Conservation (phyloP, 92 coral and sea anemone genomes). For the Phenganax marumi region DNA sequence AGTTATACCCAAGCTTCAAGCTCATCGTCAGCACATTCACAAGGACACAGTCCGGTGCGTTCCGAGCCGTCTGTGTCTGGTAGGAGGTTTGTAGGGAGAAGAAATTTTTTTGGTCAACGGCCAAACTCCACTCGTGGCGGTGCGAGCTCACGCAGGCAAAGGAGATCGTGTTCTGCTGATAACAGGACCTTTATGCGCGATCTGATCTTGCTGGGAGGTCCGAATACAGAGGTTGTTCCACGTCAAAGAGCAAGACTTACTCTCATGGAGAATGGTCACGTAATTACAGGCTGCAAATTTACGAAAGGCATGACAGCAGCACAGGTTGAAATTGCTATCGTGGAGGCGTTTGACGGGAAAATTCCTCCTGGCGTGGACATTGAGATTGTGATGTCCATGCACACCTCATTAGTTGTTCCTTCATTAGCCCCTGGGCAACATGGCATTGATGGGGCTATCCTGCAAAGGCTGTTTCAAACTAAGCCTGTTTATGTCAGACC, state of each 20-base stretch:
- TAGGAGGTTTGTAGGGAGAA: conserved; percentile 4
- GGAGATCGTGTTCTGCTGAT: neutral
- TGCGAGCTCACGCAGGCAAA: conserved; percentile 1
- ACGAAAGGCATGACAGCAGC: conserved; percentile 54
- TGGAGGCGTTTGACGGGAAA: conserved; percentile 57
- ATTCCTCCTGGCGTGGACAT: conserved; percentile 47
- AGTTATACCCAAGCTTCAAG: too few species aligned
- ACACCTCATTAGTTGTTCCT: conserved; percentile 50
- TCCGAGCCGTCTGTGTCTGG: neutral
- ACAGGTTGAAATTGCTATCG: conserved; percentile 56
- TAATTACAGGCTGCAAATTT: conserved; percentile 54
- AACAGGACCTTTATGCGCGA: conserved; percentile 53
- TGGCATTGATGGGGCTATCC: conserved; percentile 46
- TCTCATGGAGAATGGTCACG: conserved; percentile 59
- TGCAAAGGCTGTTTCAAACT: conserved; percentile 48
- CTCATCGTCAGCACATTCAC: too few species aligned
- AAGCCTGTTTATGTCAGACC: conserved; percentile 58
- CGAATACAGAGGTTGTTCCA: conserved; percentile 41
- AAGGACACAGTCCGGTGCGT: too few species aligned
- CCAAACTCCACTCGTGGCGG: neutral
- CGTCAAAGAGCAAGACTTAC: conserved; percentile 41
- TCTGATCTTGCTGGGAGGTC: conserved; percentile 44
- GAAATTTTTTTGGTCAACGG: conserved; percentile 7
- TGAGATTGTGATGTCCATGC: conserved; percentile 47
- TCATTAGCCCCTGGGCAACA: conserved; percentile 56